These are phyloP conservation scores for Syngnathus typhle DNA, from an alignment of 2,113 vertebrate species.

Conservation along the genomic window DNA sequence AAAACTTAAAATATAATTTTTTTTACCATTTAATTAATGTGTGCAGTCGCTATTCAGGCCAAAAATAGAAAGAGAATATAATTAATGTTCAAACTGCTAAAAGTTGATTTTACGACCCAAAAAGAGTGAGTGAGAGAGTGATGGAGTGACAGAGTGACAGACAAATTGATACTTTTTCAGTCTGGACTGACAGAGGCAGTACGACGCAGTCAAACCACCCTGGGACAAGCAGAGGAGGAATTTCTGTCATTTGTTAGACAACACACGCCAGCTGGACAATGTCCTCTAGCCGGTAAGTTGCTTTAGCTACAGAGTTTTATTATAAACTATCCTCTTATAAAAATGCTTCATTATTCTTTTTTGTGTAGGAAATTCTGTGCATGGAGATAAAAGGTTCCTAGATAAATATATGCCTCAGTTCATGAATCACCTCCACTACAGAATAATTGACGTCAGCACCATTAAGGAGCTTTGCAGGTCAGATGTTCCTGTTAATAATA, in stretches of 20 bases:
- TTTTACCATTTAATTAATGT: too few species aligned
- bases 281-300: conserved; percentile 88
- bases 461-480: conserved; percentile 96
- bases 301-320: background rate
- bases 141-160: too few species aligned
- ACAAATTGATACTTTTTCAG: conserved; percentile 59
- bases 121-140: too few species aligned
- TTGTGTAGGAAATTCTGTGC: conserved; percentile 71
- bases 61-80: too few species aligned
- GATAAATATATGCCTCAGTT: conserved; percentile 98
- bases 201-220: conserved; percentile 79
- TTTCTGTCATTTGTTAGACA: conserved; percentile 92
- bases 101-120: too few species aligned
- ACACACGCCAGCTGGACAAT: conserved; percentile 88
- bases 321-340: background rate
- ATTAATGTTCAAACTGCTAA: too few species aligned
- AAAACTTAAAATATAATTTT: too few species aligned
- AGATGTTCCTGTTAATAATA: conserved; percentile 6
- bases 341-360: background rate
- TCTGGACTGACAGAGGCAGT: conserved; percentile 94
- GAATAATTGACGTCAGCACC: conserved; percentile 95
- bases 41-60: too few species aligned
- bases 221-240: conserved; percentile 91
- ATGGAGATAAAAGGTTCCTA: conserved; percentile 87
- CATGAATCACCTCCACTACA: conserved; percentile 78